phyloP scores from a whole-genome alignment of 2,797 vertebrate species.

The Bryconaethiops microstoma region DNA sequence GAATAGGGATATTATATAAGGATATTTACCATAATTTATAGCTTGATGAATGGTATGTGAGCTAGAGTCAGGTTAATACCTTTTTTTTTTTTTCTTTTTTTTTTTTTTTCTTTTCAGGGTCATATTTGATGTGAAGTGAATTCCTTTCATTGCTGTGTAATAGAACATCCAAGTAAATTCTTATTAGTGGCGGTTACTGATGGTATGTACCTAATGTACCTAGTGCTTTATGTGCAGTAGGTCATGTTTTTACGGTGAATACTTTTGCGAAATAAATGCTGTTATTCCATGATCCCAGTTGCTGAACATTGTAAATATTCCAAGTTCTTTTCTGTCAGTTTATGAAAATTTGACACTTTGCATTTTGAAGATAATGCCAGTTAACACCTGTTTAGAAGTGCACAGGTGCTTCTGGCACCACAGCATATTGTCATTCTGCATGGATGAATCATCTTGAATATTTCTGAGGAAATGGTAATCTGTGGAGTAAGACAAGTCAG shows the following conservation, averaged over 20 bases:
- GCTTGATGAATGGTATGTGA: not conserved
- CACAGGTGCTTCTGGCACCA: not conserved
- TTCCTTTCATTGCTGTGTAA: too few species aligned
- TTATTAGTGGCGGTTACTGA: not conserved
- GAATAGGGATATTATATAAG: not conserved
- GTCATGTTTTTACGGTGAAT: not conserved
- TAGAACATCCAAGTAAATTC: not conserved
- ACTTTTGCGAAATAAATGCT: too few species aligned
- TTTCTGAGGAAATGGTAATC: not conserved
- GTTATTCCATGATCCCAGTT: not conserved
- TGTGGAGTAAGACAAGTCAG: not conserved
- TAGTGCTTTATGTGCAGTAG: not conserved
- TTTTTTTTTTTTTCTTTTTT: too few species aligned
- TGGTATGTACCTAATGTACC: not conserved
- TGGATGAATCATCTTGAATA: not conserved
- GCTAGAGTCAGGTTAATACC: not conserved
- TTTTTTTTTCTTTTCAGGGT: not conserved
- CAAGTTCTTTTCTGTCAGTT: not conserved
- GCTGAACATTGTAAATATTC: not conserved
- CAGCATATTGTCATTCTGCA: not conserved
- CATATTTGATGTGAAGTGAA: not conserved
- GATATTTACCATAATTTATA: too few species aligned
- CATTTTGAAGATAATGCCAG: not conserved
- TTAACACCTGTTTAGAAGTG: not conserved
- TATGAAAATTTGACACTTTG: not conserved